phyloP scores from a whole-genome alignment of 2,888 invertebrate species.

The Melanotus villosus region DNA sequence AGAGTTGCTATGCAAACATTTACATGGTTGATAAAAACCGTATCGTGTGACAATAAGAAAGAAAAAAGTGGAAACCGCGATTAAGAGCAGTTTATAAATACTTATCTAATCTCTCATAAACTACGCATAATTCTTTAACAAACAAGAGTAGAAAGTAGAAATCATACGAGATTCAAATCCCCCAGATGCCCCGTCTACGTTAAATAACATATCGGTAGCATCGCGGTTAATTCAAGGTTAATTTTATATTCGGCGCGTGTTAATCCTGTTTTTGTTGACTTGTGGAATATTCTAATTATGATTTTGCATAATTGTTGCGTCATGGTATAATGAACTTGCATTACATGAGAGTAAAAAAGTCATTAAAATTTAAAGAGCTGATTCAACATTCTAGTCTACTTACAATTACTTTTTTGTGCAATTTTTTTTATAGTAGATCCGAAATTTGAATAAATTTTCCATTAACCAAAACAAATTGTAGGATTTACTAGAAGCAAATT shows the following conservation, averaged over 20 bases:
- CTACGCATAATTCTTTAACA: slow-evolving; percentile 6
- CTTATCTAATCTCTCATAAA: slow-evolving; percentile 22
- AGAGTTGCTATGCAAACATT: slow-evolving; percentile 12
- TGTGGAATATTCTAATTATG: not conserved
- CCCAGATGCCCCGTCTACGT: not conserved
- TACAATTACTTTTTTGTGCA: too few relatives aligned
- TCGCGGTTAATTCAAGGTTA: slow-evolving; percentile 19
- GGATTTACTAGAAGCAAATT: too few relatives aligned
- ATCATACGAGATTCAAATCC: slow-evolving; percentile 21
- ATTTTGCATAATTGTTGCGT: slow-evolving; percentile 30
- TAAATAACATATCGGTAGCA: not conserved
- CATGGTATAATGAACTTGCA: slow-evolving; percentile 36
- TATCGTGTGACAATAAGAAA: slow-evolving; percentile 4
- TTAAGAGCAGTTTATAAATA: too few relatives aligned
- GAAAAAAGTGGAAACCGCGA: not conserved
- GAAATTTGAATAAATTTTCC: too few relatives aligned
- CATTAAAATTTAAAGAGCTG: too few relatives aligned
- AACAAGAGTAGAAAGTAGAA: not conserved
- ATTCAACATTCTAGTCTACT: too few relatives aligned
- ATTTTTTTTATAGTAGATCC: too few relatives aligned
- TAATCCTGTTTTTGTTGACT: slow-evolving; percentile 17
- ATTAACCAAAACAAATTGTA: too few relatives aligned
- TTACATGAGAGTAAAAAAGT: too few relatives aligned
- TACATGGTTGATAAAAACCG: not conserved
- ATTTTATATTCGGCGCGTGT: slow-evolving; percentile 14